These are phyloP conservation scores for Artibeus jamaicensis DNA, from an alignment of 2,797 vertebrate genomes.

Conservation along the genomic window DNA sequence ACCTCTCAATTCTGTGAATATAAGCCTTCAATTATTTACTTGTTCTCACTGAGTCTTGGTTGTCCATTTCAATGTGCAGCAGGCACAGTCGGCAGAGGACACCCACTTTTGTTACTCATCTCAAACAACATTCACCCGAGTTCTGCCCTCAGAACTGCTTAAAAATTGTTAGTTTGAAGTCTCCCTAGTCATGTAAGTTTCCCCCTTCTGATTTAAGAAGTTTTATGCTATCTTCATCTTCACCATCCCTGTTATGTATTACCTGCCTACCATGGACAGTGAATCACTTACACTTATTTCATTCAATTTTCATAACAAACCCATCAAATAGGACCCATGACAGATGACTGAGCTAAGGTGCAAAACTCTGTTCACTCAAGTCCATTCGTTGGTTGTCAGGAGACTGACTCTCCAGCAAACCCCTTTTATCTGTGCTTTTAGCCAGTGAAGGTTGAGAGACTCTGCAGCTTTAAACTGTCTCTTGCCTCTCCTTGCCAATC, in stretches of 20 bases:
- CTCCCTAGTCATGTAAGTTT: not conserved
- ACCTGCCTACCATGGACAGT: not conserved
- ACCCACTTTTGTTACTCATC: not conserved
- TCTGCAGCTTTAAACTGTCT: not conserved
- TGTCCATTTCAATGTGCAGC: not conserved
- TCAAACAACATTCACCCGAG: not conserved
- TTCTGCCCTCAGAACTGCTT: not conserved
- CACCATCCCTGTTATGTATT: not conserved
- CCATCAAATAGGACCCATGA: not conserved
- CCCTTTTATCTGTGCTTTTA: not conserved
- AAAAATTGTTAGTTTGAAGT: not conserved
- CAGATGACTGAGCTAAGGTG: not conserved
- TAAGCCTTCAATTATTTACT: constrained; percentile 5
- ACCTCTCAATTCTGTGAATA: not conserved
- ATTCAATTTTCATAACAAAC: not conserved
- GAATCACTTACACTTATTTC: not conserved
- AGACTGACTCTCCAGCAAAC: not conserved
- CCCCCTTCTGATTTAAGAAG: not conserved
- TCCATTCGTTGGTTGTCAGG: not conserved
- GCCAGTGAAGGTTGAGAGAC: not conserved
- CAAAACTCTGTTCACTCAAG: not conserved
- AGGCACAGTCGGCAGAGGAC: not conserved
- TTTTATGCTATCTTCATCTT: not conserved
- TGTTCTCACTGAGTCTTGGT: not conserved
- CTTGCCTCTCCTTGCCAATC: not conserved